These are phyloP conservation scores for Galerucella calmariensis DNA, from an alignment of 2,888 invertebrate species.

Conservation along the genomic window DNA sequence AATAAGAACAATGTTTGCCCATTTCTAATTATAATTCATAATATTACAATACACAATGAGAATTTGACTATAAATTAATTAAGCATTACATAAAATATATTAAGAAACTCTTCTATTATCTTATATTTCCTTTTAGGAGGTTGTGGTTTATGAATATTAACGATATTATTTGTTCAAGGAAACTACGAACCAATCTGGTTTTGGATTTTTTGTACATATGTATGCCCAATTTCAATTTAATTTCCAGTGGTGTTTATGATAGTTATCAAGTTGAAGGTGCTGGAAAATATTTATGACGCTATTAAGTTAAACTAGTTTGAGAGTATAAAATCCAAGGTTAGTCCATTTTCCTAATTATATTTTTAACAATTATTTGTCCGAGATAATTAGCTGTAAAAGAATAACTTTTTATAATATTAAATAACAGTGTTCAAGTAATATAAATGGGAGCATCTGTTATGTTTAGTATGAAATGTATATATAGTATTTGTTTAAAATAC, in stretches of 20 bases:
- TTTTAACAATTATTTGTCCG: not conserved
- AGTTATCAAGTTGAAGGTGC: not conserved
- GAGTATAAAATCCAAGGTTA: not conserved
- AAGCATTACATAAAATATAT: not conserved
- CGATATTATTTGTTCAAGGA: not conserved
- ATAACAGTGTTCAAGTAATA: not conserved
- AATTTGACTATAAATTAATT: no score
- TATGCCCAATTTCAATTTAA: not conserved
- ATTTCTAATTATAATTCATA: not conserved
- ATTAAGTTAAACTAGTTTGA: not conserved
- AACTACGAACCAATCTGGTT: not conserved
- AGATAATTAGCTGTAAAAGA: not conserved
- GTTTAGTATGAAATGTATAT: no score
- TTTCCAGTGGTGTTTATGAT: not conserved
- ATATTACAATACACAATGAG: not conserved
- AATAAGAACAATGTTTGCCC: not conserved
- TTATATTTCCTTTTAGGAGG: not conserved
- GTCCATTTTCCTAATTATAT: not conserved
- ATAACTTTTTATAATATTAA: not conserved
- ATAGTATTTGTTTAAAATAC: no score
- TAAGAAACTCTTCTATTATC: not conserved
- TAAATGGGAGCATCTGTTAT: not conserved
- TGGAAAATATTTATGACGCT: conserved; percentile 3
- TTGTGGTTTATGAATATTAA: conserved; percentile 2
- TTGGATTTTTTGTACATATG: not conserved